Evolutionary conservation across 2,888 invertebrate genomes (phyloP).

Genomic region (Macaria notata): DNA sequence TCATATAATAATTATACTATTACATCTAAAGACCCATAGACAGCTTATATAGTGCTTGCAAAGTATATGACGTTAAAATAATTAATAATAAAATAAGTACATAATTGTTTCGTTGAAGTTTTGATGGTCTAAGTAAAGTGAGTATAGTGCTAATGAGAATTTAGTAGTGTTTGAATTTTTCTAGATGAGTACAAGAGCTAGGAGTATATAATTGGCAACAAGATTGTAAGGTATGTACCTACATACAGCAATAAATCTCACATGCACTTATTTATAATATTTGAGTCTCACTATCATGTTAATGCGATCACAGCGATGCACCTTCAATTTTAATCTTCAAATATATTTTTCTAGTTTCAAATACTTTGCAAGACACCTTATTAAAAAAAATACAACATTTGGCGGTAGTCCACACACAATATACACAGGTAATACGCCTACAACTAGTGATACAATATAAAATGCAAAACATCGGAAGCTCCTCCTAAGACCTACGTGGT

Average conservation of each 20-base stretch:
- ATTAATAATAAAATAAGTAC: not conserved
- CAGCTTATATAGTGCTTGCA: constrained; percentile 12
- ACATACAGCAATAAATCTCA: too few species aligned
- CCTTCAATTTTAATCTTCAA: too few species aligned
- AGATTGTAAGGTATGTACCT: too few species aligned
- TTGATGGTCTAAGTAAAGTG: too few species aligned
- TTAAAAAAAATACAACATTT: constrained; percentile 17
- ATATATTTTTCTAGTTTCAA: not conserved
- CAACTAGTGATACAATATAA: constrained; percentile 31
- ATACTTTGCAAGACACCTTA: constrained; percentile 15
- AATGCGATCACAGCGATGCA: too few species aligned
- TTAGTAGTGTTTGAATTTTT: too few species aligned
- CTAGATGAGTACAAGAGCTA: too few species aligned
- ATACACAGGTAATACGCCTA: constrained; percentile 17
- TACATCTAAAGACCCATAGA: constrained; percentile 20
- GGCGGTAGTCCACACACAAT: constrained; percentile 12
- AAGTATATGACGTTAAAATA: constrained; percentile 5
- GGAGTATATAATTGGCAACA: too few species aligned
- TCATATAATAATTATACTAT: constrained; percentile 18
- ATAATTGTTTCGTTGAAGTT: too few species aligned
- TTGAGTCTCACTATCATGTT: too few species aligned
- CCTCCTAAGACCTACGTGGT: constrained; percentile 33
- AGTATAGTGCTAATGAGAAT: too few species aligned
- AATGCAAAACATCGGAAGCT: constrained; percentile 38
- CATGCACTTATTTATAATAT: too few species aligned